phyloP scores from a whole-genome alignment of 2,113 vertebrate species.

The Anhinga rufa region DNA sequence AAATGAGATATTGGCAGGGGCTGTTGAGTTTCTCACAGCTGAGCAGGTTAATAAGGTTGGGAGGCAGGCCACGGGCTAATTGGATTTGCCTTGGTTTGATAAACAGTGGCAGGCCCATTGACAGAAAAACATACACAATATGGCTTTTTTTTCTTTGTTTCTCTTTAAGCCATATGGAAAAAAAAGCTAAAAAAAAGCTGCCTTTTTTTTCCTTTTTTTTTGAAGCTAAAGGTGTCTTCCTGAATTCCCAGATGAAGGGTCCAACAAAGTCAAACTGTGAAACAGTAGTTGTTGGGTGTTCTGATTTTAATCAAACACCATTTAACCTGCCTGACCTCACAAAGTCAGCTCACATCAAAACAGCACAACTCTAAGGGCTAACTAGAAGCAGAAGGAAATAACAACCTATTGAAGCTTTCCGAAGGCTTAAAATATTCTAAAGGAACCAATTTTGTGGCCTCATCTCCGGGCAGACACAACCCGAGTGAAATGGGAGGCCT shows the following conservation, averaged over 20 bases:
- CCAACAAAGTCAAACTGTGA: conserved; percentile 47
- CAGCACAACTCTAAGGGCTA: background rate
- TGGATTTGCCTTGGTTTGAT: conserved; percentile 95
- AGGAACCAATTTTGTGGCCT: background rate
- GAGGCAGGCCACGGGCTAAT: conserved; percentile 93
- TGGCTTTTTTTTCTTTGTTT: conserved; percentile 64
- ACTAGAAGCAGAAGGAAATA: conserved; percentile 48
- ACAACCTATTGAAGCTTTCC: background rate
- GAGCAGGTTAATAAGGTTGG: conserved; percentile 95
- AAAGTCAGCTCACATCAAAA: conserved; percentile 73
- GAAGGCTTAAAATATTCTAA: background rate
- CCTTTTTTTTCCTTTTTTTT: background rate
- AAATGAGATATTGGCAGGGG: conserved; percentile 98
- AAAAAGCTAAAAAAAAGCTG: background rate
- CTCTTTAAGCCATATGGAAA: background rate
- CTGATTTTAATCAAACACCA: conserved; percentile 83
- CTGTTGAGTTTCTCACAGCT: conserved; percentile 87
- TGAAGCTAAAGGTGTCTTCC: conserved; percentile 16
- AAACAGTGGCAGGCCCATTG: conserved; percentile 85
- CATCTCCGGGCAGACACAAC: background rate
- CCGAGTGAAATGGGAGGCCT: fast-evolving
- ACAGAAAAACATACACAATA: conserved; percentile 72
- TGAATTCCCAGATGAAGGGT: conserved; percentile 67
- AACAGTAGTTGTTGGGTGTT: conserved; percentile 72
- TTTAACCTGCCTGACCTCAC: conserved; percentile 78